Evolutionary conservation across 2,888 invertebrate species (phyloP), one percentile per base, ranked within the genome.

Genomic region (Siphonodentalium dalli): DNA sequence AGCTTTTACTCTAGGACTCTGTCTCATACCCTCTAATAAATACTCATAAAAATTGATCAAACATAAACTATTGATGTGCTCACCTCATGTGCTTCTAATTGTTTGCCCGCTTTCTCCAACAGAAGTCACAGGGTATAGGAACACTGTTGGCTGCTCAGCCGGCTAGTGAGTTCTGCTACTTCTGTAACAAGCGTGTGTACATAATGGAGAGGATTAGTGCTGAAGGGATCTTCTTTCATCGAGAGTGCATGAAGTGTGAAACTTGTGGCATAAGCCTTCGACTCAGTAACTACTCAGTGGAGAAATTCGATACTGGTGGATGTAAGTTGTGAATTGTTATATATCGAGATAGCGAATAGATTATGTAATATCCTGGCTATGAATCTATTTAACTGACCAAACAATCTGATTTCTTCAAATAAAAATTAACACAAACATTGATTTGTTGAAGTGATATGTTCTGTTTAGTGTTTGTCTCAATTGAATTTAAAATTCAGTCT

Each of bases 161-260:
- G 15, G 71, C 70, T 43, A 75, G 75, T 54, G 80, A 80, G 58
- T 60, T 72, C 72, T 93, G 89, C 84, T 92, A 88, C 84, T 93
- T 94, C 83, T 97, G 97, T 83, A 88, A 89, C 48, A 90, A 91
- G 81, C 87, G 92, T 38, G 96, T 97, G 48, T 97, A 97, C 82
- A 87, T 96, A 26, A 93, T 96, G 85, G 96, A 97, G 82, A 87
- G 92, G 62, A 87, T 94, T 62, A 89, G 88, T 39, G 92, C 94
- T 3, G 92, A 93, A 85, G 93, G 93, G 15, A 87, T 91, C 72
- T 91, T 91, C 75, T 88, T 96, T 80, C 96, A 97, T 83, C 88
- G 94, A 5, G 72, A 72, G 38, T 97, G 97, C 84, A 92, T 97
- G 84, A 73, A 92, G 59, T 97, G 97, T 83, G 91, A 93, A 81